phyloP scores from a whole-genome alignment of 2,797 vertebrate species.

The Notolepis coatsorum region DNA sequence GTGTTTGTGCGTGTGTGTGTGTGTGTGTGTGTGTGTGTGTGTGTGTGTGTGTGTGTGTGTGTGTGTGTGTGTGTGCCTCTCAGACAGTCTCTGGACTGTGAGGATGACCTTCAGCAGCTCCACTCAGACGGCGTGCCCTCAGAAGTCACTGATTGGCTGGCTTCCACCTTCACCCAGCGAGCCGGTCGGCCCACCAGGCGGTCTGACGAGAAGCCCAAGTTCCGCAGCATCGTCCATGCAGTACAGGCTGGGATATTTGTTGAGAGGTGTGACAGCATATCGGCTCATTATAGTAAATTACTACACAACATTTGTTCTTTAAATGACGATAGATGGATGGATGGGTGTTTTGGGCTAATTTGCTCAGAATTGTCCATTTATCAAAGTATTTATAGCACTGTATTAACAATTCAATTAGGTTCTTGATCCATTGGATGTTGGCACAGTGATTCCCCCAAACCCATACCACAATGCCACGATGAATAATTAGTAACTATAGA shows the following conservation, averaged over 20 bases:
- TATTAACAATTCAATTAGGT: background rate
- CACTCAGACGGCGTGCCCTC: slow-evolving; percentile 90
- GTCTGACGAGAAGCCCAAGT: slow-evolving; percentile 91
- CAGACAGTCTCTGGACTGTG: slow-evolving; percentile 89
- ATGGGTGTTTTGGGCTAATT: too few species aligned
- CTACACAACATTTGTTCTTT: background rate
- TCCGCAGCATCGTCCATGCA: slow-evolving; percentile 93
- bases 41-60: slow-evolving; percentile 1
- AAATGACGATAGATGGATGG: background rate
- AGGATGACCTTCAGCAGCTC: slow-evolving; percentile 92
- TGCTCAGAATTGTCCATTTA: background rate
- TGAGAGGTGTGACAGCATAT: slow-evolving; percentile 80
- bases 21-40: background rate
- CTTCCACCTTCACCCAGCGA: slow-evolving; percentile 92
- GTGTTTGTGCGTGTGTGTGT: background rate
- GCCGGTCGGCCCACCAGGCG: slow-evolving; percentile 81
- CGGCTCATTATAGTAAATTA: background rate
- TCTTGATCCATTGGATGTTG: background rate
- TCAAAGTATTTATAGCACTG: background rate
- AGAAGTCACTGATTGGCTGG: slow-evolving; percentile 93
- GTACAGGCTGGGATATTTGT: slow-evolving; percentile 96
- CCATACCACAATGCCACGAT: background rate
- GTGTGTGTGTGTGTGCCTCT: background rate
- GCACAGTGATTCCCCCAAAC: background rate
- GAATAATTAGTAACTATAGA: slow-evolving; percentile 10